Evolutionary conservation across 2,797 vertebrate species (phyloP).

Genomic region (Saguinus oedipus): DNA sequence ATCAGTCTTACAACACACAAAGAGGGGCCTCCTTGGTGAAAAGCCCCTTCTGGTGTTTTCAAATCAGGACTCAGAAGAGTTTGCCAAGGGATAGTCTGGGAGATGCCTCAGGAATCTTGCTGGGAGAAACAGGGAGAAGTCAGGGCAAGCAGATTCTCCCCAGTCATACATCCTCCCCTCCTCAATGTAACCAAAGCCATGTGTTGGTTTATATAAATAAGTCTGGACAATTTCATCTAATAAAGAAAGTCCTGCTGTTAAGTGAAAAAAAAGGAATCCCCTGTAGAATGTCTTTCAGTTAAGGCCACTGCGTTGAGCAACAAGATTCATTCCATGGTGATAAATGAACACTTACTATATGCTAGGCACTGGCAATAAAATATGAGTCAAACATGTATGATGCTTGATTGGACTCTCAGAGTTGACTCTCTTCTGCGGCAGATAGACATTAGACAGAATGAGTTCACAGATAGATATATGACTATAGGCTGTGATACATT

Average conservation of each 20-base stretch:
- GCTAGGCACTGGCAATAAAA: neutral
- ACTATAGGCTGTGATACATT: neutral
- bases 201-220: neutral
- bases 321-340: neutral
- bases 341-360: neutral
- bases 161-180: neutral
- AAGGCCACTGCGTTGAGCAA: neutral
- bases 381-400: neutral
- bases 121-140: neutral
- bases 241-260: neutral
- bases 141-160: neutral
- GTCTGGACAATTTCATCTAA: neutral
- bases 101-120: neutral
- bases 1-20: neutral
- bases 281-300: neutral
- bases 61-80: neutral
- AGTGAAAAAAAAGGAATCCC: neutral
- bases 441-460: neutral
- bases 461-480: neutral
- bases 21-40: neutral
- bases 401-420: accelerated
- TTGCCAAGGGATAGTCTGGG: neutral
- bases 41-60: neutral
- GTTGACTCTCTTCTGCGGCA: neutral
- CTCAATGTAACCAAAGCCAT: neutral